A percentile compares a stretch with the other conserved stretches of the same genome.
phyloP scores from a whole-genome alignment of 2,888 invertebrate species.

The Cerceris rybyensis region DNA sequence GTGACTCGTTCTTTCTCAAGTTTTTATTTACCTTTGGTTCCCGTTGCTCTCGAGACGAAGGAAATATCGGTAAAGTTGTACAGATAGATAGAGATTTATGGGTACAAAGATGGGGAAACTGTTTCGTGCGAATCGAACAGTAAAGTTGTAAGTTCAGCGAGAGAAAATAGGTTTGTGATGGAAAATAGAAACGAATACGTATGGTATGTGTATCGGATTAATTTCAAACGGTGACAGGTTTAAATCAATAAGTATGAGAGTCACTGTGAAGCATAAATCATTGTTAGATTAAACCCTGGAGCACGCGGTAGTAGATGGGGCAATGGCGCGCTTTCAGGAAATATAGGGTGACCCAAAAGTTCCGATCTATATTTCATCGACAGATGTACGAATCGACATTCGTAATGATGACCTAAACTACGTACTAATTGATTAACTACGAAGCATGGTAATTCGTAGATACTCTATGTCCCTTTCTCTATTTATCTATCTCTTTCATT shows the following conservation, averaged over 20 bases:
- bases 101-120: background rate
- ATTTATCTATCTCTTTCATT: background rate
- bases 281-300: slow-evolving; percentile 80
- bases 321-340: slow-evolving; percentile 74
- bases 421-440: slow-evolving; percentile 24
- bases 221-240: slow-evolving; percentile 34
- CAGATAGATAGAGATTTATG: too few relatives aligned
- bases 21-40: background rate
- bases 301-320: slow-evolving; percentile 65
- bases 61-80: too few relatives aligned
- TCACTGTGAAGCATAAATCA: slow-evolving; percentile 78
- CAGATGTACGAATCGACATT: slow-evolving; percentile 21
- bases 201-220: slow-evolving; percentile 32
- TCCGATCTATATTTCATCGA: slow-evolving; percentile 68
- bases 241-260: slow-evolving; percentile 69
- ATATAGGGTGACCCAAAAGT: slow-evolving; percentile 78
- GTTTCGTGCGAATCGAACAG: background rate
- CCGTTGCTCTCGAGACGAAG: background rate
- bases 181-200: slow-evolving; percentile 9
- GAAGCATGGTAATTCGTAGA: background rate
- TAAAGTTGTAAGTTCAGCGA: background rate
- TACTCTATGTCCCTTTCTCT: background rate
- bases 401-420: slow-evolving; percentile 23
- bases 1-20: background rate
- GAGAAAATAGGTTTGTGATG: slow-evolving; percentile 1